phyloP scores from a whole-genome alignment of 2,113 vertebrate genomes.

The Protobothrops mucrosquamatus region DNA sequence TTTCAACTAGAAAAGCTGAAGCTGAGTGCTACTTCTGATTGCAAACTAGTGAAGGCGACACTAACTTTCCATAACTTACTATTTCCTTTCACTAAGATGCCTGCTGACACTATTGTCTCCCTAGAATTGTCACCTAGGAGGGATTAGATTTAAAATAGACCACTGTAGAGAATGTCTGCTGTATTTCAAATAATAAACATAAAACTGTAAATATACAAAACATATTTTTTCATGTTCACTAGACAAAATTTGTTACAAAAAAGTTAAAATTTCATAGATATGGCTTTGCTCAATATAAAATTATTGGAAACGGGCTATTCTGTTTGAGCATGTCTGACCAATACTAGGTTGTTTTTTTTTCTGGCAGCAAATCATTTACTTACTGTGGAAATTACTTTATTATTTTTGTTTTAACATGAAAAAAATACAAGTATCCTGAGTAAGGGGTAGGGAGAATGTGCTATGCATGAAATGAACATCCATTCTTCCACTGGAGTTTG shows the following conservation, averaged over 20 bases:
- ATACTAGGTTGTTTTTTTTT: not conserved
- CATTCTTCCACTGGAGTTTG: constrained; percentile 62
- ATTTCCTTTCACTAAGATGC: not conserved
- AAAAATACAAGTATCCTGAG: not conserved
- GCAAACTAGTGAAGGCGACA: not conserved
- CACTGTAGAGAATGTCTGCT: too few species aligned
- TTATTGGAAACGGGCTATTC: not conserved
- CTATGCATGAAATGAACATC: constrained; percentile 65
- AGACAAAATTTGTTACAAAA: not conserved
- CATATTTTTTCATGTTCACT: too few species aligned
- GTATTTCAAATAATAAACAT: not conserved
- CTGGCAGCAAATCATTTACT: not conserved
- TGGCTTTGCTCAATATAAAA: not conserved
- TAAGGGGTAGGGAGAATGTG: constrained; percentile 47
- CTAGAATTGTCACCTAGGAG: not conserved
- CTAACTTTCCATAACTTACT: not conserved
- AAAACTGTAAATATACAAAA: not conserved
- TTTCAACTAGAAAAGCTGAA: not conserved
- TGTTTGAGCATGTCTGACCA: not conserved
- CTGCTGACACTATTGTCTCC: not conserved
- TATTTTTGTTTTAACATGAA: not conserved
- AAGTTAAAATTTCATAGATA: not conserved
- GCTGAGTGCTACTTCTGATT: not conserved
- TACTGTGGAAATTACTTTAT: constrained; percentile 8
- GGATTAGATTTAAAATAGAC: not conserved